Percentiles rank a stretch among this genome's conserved stretches.
phyloP scores from a whole-genome alignment of 2,888 invertebrate species.

The Rhynchonema sp. region DNA sequence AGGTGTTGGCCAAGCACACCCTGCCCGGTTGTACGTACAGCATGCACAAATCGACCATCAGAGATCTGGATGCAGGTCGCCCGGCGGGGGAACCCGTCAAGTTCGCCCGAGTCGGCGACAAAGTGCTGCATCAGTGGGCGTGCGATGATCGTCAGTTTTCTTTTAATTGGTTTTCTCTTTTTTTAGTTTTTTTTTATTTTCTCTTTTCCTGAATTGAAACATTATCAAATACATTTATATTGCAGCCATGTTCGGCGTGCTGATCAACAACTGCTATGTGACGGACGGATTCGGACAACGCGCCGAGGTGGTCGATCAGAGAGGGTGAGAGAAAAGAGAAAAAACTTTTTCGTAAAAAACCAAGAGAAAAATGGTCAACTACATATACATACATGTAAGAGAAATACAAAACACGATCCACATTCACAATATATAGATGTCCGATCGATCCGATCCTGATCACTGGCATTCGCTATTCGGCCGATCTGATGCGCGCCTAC shows the following conservation, averaged over 20 bases:
- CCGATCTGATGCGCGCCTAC: conserved; percentile 24
- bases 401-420: no score
- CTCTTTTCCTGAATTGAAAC: background rate
- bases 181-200: background rate
- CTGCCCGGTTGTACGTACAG: conserved; percentile 26
- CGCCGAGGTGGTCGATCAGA: conserved; percentile 22
- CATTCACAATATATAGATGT: conserved; percentile 15
- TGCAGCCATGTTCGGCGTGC: conserved; percentile 26
- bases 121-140: conserved; percentile 26
- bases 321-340: conserved; percentile 10
- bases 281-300: conserved; percentile 26
- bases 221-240: background rate
- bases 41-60: conserved; percentile 22
- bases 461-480: conserved; percentile 25
- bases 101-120: conserved; percentile 25
- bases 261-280: conserved; percentile 27
- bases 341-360: no score
- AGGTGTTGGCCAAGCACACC: conserved; percentile 24
- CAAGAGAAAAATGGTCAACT: no score
- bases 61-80: conserved; percentile 17
- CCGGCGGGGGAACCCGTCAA: conserved; percentile 23
- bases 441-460: conserved; percentile 24
- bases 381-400: no score
- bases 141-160: conserved; percentile 23
- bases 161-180: background rate